A percentile compares a stretch with the other conserved stretches of the same genome.
These are phyloP conservation scores for Timema cristinae DNA, from an alignment of 2,888 invertebrate genomes.

Conservation along the genomic window DNA sequence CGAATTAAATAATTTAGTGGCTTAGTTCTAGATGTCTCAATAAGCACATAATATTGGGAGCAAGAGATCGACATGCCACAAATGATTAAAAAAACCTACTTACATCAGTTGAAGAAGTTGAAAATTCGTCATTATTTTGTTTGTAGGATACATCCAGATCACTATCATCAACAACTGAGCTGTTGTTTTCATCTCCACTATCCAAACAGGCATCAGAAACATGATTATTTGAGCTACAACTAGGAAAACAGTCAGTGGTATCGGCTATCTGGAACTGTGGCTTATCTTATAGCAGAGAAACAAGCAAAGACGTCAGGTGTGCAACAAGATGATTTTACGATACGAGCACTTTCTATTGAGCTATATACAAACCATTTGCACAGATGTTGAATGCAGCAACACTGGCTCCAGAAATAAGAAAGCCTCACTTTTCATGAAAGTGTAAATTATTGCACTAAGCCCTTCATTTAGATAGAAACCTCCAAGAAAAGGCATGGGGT, in stretches of 20 bases:
- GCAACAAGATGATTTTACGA: slow-evolving; percentile 1
- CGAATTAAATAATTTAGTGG: neutral
- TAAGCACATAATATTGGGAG: neutral
- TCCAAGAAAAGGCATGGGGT: too few relatives aligned
- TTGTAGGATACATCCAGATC: neutral
- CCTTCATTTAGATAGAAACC: too few relatives aligned
- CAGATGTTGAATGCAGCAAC: neutral
- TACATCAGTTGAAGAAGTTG: neutral
- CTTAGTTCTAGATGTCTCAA: too few relatives aligned
- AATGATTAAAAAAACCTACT: neutral
- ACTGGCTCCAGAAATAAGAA: neutral
- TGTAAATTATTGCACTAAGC: neutral
- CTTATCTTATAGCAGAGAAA: neutral
- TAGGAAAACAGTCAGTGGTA: neutral
- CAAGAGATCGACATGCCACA: neutral
- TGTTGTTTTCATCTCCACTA: neutral
- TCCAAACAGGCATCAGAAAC: neutral
- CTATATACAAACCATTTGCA: slow-evolving; percentile 3
- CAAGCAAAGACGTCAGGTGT: neutral
- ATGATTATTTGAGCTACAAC: neutral
- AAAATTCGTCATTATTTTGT: neutral
- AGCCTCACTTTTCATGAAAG: slow-evolving; percentile 12
- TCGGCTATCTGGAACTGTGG: neutral
- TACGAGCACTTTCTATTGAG: neutral
- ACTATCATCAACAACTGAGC: neutral